Evolutionary conservation across 2,888 invertebrate genomes (phyloP).

Genomic region (Acronicta aceris): DNA sequence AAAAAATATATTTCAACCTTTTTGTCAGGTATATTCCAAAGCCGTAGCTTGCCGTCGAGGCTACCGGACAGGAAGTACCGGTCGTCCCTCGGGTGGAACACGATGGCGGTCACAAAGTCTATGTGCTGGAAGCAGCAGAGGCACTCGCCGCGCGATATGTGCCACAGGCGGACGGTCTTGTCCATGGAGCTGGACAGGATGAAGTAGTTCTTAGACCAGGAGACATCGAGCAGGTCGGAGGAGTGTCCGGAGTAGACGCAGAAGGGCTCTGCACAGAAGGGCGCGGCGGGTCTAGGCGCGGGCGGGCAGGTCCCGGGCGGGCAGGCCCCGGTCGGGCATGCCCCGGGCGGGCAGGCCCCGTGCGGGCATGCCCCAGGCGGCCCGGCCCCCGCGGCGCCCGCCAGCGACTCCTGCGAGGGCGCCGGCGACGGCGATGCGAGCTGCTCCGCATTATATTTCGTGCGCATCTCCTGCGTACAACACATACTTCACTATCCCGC

Average conservation of each 20-base stretch:
- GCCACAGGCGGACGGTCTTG: conserved; percentile 98
- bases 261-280: conserved; percentile 97
- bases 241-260: conserved; percentile 98
- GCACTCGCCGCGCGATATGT: conserved; percentile 98
- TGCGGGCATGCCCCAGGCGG: conserved; percentile 73
- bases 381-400: conserved; percentile 72
- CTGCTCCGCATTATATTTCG: conserved; percentile 96
- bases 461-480: conserved; percentile 94
- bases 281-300: conserved; percentile 86
- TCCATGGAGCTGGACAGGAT: conserved; percentile 99
- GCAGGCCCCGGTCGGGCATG: conserved; percentile 59
- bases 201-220: conserved; percentile 99
- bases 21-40: conserved; percentile 99
- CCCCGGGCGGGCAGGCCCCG: conserved; percentile 64
- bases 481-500: too few species aligned
- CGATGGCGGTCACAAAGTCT: conserved; percentile 99
- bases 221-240: conserved; percentile 98
- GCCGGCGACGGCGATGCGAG: conserved; percentile 98
- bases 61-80: conserved; percentile 98
- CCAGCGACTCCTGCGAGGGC: conserved; percentile 97
- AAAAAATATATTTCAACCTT: conserved; percentile 86
- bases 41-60: conserved; percentile 98
- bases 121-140: conserved; percentile 99
- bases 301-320: conserved; percentile 65
- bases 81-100: conserved; percentile 98